Conservation (phyloP, 1,140 invertebrate genomes). For the Colletes gigas region DNA sequence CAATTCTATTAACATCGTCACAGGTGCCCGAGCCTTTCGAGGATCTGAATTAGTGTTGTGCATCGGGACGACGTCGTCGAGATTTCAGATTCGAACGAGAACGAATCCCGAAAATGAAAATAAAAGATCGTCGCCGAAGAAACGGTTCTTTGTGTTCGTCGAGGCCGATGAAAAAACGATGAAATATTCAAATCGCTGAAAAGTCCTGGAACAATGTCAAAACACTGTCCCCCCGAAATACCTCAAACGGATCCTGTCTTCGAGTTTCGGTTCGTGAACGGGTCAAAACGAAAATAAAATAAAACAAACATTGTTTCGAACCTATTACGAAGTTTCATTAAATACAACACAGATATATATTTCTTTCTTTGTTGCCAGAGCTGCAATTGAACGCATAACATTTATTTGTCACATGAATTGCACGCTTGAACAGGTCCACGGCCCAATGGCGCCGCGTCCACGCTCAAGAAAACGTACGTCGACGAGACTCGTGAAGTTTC, state of each 20-base stretch:
- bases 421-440: neutral
- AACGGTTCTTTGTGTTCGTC: neutral
- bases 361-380: slow-evolving; percentile 24
- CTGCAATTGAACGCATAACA: slow-evolving; percentile 24
- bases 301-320: neutral
- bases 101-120: neutral
- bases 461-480: neutral
- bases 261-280: neutral
- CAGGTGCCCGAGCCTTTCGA: slow-evolving; percentile 33
- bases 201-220: neutral
- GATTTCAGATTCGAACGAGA: slow-evolving; percentile 28
- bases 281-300: neutral
- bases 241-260: neutral
- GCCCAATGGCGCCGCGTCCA: neutral
- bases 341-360: slow-evolving; percentile 36
- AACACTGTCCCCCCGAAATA: neutral
- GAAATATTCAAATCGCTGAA: neutral
- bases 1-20: slow-evolving; percentile 49
- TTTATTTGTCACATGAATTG: slow-evolving; percentile 11
- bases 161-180: neutral
- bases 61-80: slow-evolving; percentile 41
- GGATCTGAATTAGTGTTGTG: slow-evolving; percentile 46
- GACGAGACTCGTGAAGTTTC: neutral
- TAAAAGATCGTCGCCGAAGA: neutral
- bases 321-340: slow-evolving; percentile 14